Evolutionary conservation across 2,888 invertebrate species (phyloP), one percentile per base, ranked within the genome.

Genomic region (Digitonthophagus gazella): DNA sequence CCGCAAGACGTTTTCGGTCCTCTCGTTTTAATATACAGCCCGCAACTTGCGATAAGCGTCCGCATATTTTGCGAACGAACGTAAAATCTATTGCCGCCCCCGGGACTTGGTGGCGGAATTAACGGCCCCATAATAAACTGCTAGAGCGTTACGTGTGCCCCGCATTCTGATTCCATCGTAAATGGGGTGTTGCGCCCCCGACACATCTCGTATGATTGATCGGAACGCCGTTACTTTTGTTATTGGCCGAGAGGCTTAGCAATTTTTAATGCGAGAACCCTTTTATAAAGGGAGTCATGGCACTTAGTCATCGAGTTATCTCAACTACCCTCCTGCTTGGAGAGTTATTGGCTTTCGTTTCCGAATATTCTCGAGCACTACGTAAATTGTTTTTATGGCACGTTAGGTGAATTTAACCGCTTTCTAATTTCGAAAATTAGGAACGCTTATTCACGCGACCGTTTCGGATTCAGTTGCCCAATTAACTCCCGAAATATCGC

Each of bases 181-280:
- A 44, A 65, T 65, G 65, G 16, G 68, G 68, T 65, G 65, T 69
- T 58, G 65, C 65, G 66, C 68, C 68, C 66, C 58, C n/a, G n/a
- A 65, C 54, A 55, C 58, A 66, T 61, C 18, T 18, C 61, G 20
- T 18, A 61, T 61, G 61, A 66, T 58, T 58, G 68, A 69, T 69
- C 65, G 61, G 54, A 61, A 63, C 18, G 15, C 55, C 65, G 28
- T 61, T 61, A 61, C 61, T 61, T 61, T 61, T 61, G 20, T 61
- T 16, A 61, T 61, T 61, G 61, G 19, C 4, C 20, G 61, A 20
- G 61, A 15, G 61, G 61, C 19, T 20, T 61, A 19, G 20, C 61
- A 61, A 61, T 61, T 61, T 61, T 61, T 61, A 61, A 61, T 61
- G 61, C n/a, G n/a, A 20, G 19, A 61, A 61, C 61, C 61, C 61